phyloP scores from a whole-genome alignment of 2,888 invertebrate species.

The Melanargia galathea region DNA sequence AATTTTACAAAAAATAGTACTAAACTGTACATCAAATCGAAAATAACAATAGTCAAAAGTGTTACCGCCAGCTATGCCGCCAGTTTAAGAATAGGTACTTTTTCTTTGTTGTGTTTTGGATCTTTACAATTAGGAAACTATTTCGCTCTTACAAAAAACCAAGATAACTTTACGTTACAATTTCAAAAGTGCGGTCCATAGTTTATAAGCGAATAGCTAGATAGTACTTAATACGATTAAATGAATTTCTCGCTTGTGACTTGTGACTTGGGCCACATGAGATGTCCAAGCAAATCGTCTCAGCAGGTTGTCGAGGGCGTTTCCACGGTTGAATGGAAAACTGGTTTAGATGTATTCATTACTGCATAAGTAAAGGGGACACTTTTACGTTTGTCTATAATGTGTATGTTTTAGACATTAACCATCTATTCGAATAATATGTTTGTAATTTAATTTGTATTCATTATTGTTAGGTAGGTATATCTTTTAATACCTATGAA shows the following conservation, averaged over 20 bases:
- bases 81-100: too few species aligned
- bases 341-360: conserved; percentile 57
- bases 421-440: neutral
- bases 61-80: too few species aligned
- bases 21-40: too few species aligned
- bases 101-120: too few species aligned
- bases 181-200: too few species aligned
- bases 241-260: neutral
- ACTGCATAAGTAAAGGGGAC: conserved; percentile 47
- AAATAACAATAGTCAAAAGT: too few species aligned
- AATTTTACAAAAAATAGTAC: too few species aligned
- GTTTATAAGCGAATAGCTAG: neutral
- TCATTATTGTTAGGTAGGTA: too few species aligned
- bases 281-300: conserved; percentile 58
- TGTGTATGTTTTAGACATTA: conserved; percentile 20
- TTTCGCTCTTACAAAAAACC: too few species aligned
- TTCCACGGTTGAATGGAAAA: conserved; percentile 51
- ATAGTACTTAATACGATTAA: neutral
- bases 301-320: conserved; percentile 58
- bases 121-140: too few species aligned
- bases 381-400: conserved; percentile 23
- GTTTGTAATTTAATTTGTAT: conserved; percentile 10
- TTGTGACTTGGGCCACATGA: conserved; percentile 20
- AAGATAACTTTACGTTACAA: too few species aligned
- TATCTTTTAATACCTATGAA: too few species aligned